Base-by-base conservation (phyloP, 2,113 vertebrate species). In the Tachysurus fulvidraco region DNA sequence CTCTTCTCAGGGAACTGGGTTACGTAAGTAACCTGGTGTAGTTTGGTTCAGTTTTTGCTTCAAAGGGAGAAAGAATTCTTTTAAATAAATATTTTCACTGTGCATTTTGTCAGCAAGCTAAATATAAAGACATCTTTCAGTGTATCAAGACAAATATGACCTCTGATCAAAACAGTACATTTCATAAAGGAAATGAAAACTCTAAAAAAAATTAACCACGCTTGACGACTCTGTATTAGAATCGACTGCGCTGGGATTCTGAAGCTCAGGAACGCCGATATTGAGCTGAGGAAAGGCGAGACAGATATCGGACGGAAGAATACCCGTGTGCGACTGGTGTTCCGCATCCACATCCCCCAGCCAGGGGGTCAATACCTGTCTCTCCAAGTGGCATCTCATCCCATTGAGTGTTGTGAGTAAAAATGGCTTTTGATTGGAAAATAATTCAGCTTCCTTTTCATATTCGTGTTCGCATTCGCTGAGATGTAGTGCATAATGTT, bases 301-400 rank as follows among this genome's bases (percentile, higher is more conserved):
- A 99, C 98, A 0, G 98, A 99, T 93, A 98, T 99, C 0, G 98
- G 98, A 0, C 94, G 98, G 79, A 99, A 99, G 94, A 99, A 99
- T 94, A 99, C 98, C 0, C 95, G 98, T 0, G 98, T 99, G 14
- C 95, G 98, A 0, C 95, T 99, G 0, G 97, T 99, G 55, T 99
- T 99, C 86, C 96, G 98, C 0, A 96, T 99, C 9, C 98, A 99
- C 91, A 95, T 99, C 86, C 97, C 97, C 0, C 97, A 99, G 93
- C 88, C 96, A 67, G 95, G 93, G 1, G 97, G 96, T 50, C 95
- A 97, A 84, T 91, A 96, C 30, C 76, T 98, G 28, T 99, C 98
- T 64, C 93, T 99, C 88, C 98, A 99, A 91, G 96, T 92, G 0
- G 97, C 98, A 0, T 99, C 98, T 0, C 97, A 97, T 90, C 97